Base-by-base conservation (phyloP, 2,797 vertebrate genomes). In the Gastrophryne carolinensis region DNA sequence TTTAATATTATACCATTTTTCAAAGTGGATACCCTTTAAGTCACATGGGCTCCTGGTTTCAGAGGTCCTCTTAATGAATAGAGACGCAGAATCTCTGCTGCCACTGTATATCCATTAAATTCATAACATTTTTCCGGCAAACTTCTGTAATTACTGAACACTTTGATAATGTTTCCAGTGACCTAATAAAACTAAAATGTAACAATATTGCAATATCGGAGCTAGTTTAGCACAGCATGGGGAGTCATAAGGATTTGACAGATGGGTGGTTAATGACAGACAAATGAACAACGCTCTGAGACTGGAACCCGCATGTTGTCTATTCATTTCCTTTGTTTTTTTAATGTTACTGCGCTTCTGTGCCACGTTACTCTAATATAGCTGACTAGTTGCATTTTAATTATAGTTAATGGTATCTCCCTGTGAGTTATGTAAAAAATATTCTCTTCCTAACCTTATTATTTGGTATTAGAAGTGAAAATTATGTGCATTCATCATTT, bases 261-360 rank as follows among this genome's bases (percentile, higher is more conserved):
- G 26, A 67, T 57, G 32, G 26, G 67, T 19, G 60, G 52, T 27
- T 41, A 27, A 34, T 41, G 21, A 41, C 24, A 58, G 37, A 66
- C 23, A 58, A 65, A 44, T 56, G 61, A 56, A 54, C 61, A 65
- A 27, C 57, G 15, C 52, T 19, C 54, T 62, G 69, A 35, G 52
- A 13, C n/a, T 29, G 32, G 34, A 17, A 61, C 63, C 69, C 30
- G 52, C 39, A 27, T 66, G 62, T 47, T 32, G 52, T 66, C 37
- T 58, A 15, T 34, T 54, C 52, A 49, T 71, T 72, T 72, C 41
- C 41, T 72, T 49, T 47, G 54, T 61, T 72, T 72, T 63, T 53
- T 37, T 29, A 17, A 17, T 63, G 58, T 30, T 61, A 26, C 21
- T 54, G 49, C 35, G 63, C 35, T 56, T 64, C 65, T 73, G 21